Conservation (phyloP, 1,140 invertebrate genomes). For the Drosophila nannoptera region DNA sequence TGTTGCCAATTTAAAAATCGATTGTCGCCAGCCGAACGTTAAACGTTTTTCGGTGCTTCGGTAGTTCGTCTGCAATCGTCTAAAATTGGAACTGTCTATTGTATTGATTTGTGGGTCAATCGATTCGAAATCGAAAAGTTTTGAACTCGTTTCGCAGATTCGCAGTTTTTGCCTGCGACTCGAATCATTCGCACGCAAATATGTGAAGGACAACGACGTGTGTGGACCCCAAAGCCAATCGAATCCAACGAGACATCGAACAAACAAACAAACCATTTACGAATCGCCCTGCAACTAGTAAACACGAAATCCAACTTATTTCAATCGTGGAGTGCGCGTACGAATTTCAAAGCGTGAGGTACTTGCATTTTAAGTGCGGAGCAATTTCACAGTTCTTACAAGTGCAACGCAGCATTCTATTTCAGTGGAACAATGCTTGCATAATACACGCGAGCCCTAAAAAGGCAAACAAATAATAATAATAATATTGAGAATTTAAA, state of each 20-base stretch:
- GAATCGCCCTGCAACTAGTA: conserved; percentile 52
- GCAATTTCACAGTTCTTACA: conserved; percentile 17
- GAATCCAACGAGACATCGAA: conserved; percentile 31
- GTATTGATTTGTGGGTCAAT: conserved; percentile 72
- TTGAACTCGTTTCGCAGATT: conserved; percentile 70
- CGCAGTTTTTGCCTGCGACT: conserved; percentile 60
- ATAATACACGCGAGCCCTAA: conserved; percentile 18
- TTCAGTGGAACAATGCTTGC: conserved; percentile 15
- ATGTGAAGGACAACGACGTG: conserved; percentile 75
- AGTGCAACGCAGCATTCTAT: conserved; percentile 10
- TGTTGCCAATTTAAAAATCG: conserved; percentile 48
- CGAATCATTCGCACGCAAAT: conserved; percentile 71
- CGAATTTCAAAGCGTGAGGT: conserved; percentile 73
- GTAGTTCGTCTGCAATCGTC: conserved; percentile 29
- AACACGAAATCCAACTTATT: conserved; percentile 44
- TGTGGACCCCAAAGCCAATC: conserved; percentile 39
- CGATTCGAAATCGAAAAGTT: conserved; percentile 73
- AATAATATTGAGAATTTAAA: background rate
- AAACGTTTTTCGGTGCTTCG: conserved; percentile 11
- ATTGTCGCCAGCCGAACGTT: conserved; percentile 40
- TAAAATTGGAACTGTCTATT: conserved; percentile 57
- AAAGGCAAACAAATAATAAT: background rate
- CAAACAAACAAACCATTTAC: conserved; percentile 44
- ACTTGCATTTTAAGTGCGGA: conserved; percentile 37
- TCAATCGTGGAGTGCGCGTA: conserved; percentile 69